Percentiles rank a stretch among this genome's conserved stretches.
Conservation (phyloP, 2,113 vertebrate genomes). For the Brienomyrus longianalis region DNA sequence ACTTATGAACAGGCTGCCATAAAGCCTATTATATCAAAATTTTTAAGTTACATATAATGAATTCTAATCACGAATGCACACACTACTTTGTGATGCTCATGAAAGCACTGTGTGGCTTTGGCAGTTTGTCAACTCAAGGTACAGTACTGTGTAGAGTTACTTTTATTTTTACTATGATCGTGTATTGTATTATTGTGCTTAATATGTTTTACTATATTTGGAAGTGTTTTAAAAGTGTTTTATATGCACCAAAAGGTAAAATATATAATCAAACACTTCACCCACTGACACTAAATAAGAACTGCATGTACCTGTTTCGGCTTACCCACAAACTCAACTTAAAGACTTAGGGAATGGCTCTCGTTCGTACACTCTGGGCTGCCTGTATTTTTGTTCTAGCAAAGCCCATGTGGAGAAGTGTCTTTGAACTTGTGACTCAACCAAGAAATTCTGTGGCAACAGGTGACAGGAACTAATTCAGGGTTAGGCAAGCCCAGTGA, state of each 20-base stretch:
- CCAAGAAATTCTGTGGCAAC: not conserved
- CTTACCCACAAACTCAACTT: not conserved
- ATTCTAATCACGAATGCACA: not conserved
- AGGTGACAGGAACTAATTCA: not conserved
- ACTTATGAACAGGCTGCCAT: not conserved
- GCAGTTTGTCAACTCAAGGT: not conserved
- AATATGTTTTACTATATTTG: not conserved
- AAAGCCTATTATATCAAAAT: not conserved
- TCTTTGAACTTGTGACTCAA: not conserved
- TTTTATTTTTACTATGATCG: not conserved
- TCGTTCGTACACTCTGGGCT: not conserved
- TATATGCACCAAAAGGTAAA: not conserved
- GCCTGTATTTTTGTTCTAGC: not conserved
- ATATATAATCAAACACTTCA: not conserved
- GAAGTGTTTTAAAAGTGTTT: not conserved
- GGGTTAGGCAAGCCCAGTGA: not conserved
- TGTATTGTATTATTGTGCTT: not conserved
- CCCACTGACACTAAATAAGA: not conserved
- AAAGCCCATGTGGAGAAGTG: not conserved
- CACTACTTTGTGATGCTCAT: not conserved
- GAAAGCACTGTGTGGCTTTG: not conserved
- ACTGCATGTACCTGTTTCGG: not conserved
- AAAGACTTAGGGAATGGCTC: not conserved
- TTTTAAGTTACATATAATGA: not conserved
- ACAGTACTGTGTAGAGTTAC: not conserved